Base-by-base conservation (phyloP, 2,888 invertebrate species). In the Erebia ligea region DNA sequence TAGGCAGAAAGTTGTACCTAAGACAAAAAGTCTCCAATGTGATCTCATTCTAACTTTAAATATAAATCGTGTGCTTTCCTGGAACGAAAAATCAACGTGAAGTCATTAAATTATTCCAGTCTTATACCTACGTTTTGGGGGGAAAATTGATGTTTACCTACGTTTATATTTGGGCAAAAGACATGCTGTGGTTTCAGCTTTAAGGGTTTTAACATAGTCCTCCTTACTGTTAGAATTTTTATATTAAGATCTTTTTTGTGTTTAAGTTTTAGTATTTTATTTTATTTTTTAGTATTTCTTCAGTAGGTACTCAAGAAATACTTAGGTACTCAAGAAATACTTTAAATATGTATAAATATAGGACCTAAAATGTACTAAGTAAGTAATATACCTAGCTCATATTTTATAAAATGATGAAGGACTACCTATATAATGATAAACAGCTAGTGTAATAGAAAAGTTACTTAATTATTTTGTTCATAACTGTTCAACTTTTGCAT, bases 101-200 rank as follows among this genome's bases (percentile, higher is more conserved):
- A 52, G 48, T 73, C 59, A 71, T 57, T 50, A 65, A 65, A 68
- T 71, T 73, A 61, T 67, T 67, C 67, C 67, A 67, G 50, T 50
- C 61, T 59, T 52, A 25, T 67, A 61, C 67, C 59, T 15, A 67
- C 67, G 52, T 67, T 67, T 67, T 57, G 67, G 67, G 56, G 56
- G 54, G 40, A 54, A 40, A 64, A 54, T 64, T 62, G 56, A 62
- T 54, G 52, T 52, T 25, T 57, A 57, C 54, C 0, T 52, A 52
- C 17, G 15, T 57, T 17, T n/a, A 15, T 42, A 45, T 48, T 19
- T 4, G 13, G 56, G 21, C 48, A 42, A 42, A 42, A 13, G 61
- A 40, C 61, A 61, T 17, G 42, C 42, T 61, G 42, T 57, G 56
- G 19, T 54, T 57, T 57, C 19, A 8, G 5, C 15, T 15, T 57